Evolutionary conservation across 2,888 invertebrate species (phyloP).

Genomic region (Scelioninae gen. 1): DNA sequence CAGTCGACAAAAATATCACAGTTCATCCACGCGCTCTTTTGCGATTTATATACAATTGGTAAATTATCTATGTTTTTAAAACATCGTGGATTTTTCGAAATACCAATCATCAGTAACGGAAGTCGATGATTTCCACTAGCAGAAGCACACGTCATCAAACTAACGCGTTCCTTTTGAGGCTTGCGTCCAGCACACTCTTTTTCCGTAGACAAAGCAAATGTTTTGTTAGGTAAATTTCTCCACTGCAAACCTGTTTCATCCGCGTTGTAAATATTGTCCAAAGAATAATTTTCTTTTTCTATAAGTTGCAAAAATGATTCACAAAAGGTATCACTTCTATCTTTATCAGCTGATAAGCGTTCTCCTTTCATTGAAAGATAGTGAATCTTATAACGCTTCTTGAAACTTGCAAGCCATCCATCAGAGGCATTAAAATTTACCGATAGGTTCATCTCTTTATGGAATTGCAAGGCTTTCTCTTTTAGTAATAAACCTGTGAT

Average conservation of each 20-base stretch:
- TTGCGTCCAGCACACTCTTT: background rate
- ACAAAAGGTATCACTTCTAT: too few species aligned
- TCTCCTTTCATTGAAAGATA: too few species aligned
- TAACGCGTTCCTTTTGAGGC: background rate
- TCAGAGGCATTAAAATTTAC: too few species aligned
- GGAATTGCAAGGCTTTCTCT: background rate
- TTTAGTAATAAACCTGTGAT: background rate
- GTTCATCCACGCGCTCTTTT: background rate
- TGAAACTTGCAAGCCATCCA: too few species aligned
- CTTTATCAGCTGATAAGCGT: too few species aligned
- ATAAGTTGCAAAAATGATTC: too few species aligned
- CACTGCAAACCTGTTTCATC: slow-evolving; percentile 47
- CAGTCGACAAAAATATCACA: background rate
- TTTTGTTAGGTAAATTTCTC: slow-evolving; percentile 69
- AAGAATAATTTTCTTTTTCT: background rate
- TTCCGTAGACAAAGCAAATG: slow-evolving; percentile 33
- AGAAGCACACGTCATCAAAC: background rate
- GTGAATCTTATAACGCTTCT: too few species aligned
- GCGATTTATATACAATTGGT: slow-evolving; percentile 1
- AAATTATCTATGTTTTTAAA: background rate
- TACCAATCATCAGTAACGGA: slow-evolving; percentile 3
- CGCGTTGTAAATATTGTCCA: background rate
- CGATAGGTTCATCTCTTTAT: too few species aligned
- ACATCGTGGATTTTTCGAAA: background rate
- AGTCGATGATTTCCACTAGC: background rate